These are phyloP conservation scores for Panthera leo DNA, from an alignment of 2,113 vertebrate genomes.

Conservation along the genomic window DNA sequence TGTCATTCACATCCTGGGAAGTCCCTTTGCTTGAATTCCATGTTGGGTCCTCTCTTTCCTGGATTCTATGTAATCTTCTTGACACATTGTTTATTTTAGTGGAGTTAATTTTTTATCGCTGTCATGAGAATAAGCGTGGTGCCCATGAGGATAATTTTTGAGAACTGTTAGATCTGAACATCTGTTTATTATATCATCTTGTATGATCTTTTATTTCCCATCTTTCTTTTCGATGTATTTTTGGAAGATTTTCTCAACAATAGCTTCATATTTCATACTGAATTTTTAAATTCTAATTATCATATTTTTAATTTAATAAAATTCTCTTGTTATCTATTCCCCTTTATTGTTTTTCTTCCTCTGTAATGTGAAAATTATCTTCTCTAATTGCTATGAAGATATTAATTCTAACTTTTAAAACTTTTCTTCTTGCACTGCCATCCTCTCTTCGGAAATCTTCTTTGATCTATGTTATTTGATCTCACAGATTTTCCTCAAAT, in stretches of 20 bases:
- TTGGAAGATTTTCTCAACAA: not conserved
- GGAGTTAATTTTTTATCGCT: not conserved
- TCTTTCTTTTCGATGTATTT: not conserved
- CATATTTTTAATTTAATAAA: not conserved
- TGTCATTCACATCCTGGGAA: not conserved
- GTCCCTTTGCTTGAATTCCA: not conserved
- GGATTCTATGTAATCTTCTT: not conserved
- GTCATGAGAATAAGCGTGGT: not conserved
- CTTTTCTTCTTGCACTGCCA: not conserved
- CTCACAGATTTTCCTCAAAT: not conserved
- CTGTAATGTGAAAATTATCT: not conserved
- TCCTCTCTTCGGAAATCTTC: not conserved
- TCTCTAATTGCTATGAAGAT: not conserved
- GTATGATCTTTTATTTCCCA: not conserved
- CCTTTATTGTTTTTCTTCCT: not conserved
- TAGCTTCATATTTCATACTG: not conserved
- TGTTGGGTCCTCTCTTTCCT: not conserved
- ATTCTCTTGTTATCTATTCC: not conserved
- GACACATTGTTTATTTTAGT: not conserved
- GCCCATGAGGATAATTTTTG: not conserved
- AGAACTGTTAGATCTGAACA: not conserved
- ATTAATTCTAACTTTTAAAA: not conserved
- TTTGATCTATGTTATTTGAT: not conserved
- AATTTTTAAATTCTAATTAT: not conserved
- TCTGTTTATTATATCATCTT: not conserved